Base-by-base conservation (phyloP, 2,797 vertebrate genomes). In the Denticeps clupeoides region DNA sequence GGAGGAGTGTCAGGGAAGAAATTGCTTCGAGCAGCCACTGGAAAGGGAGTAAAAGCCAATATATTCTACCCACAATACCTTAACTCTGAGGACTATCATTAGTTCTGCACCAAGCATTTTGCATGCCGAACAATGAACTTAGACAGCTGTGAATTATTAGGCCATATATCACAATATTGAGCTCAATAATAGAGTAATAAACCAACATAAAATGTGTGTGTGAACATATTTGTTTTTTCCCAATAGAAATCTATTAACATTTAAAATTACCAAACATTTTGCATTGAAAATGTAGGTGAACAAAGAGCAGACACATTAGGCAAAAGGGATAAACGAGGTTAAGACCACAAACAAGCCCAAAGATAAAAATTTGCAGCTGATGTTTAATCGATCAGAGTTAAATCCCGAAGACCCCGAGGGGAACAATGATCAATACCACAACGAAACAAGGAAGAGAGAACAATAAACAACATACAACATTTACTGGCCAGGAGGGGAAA, bases 351-450 rank as follows among this genome's bases (percentile, higher is more conserved):
- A 59, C 46, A 58, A 65, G 70, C 70, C 65, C 67, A 59, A 63
- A 55, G 49, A n/a, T n/a, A 55, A 65, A 70, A 51, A 56, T 70
- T 70, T 63, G 71, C 53, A 59, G 51, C 62, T 69, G 70, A 78
- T 73, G 69, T 59, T 25, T 72, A 79, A 78, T 81, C 79, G 74
- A 79, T 79, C 64, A 24, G 38, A 57, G 66, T 60, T 70, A 78
- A 80, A 74, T 76, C 62, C 59, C 57, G 53, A 63, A 55, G 68
- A 73, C 46, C 57, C 71, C 68, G 56, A 63, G 59, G 71, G 68
- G 53, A 69, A 62, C 67, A 56, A 61, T 72, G 67, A 79, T 82
- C 78, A 67, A 81, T 82, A 76, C 7, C 53, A 49, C 53, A 49
- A 65, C 72, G 72, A 73, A 40, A n/a, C 35, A 38, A 38, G 18